Evolutionary conservation across 2,113 vertebrate species (phyloP), one percentile per base, ranked within the genome.

Genomic region (Chionomys nivalis): DNA sequence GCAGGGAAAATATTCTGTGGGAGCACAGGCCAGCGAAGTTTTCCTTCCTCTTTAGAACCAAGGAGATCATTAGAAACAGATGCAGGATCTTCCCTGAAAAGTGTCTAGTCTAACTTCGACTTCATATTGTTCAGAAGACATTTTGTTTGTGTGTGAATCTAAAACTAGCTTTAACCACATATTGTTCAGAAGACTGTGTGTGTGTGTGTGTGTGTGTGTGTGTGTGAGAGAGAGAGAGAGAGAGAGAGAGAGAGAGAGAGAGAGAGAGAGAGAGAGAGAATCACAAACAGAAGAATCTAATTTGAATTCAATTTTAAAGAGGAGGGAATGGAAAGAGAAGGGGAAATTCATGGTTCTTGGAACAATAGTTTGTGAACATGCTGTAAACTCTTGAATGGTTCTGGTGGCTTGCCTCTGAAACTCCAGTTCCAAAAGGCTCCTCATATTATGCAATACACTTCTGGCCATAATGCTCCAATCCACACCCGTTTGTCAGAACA

Each of bases 311-410:
- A 72, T 79, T 92, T 66, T 52, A 36, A 63, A 94, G 49, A 78
- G 36, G 28, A 78, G 26, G 14, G 52, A 82, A 26, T 77, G 49
- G 23, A 82, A 78, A 86, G 75, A 93, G 61, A 93, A 85, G 61
- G 26, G 66, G 28, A 94, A 91, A 89, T 95, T 87, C 36, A 55
- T 87, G 87, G 7, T 14, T 39, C 23, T 49, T 85, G 42, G 73
- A 97, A 90, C 47, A 95, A 94, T 90, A 83, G 96, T 77, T 92
- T 90, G 55, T 94, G 88, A 85, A 93, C 85, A 98, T 97, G 93
- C 72, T 95, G 95, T 65, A 96, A 89, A 31, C n/a, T 96, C 66
- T 89, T 52, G 28, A 28, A 39, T 39, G 58, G 39, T 92, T 87
- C 28, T 52, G 33, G 90, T 92, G 83, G 88, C 95, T 96, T 97